Conservation (phyloP, 1,140 invertebrate genomes). For the Drosophila nebulosa region DNA sequence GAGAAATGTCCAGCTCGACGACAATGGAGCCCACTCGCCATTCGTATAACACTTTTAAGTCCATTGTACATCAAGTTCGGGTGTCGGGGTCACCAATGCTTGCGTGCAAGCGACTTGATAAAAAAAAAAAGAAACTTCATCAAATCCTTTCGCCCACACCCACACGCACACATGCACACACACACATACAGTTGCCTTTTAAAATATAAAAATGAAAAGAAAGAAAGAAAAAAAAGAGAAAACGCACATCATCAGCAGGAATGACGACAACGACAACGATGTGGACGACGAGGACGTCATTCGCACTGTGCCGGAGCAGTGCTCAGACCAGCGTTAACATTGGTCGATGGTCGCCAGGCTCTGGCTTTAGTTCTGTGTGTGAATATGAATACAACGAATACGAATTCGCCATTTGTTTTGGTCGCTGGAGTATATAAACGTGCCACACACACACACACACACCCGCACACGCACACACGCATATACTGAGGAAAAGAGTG, state of each 20-base stretch:
- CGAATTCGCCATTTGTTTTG: constrained; percentile 43
- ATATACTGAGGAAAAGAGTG: constrained; percentile 24
- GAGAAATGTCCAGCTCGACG: background rate
- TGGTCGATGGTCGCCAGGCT: constrained; percentile 9
- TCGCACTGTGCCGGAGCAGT: constrained; percentile 59
- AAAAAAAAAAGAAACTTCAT: constrained; percentile 7
- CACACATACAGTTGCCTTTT: constrained; percentile 33
- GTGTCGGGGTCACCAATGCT: constrained; percentile 20
- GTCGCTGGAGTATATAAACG: constrained; percentile 68
- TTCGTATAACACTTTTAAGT: background rate
- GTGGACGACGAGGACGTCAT: constrained; percentile 48
- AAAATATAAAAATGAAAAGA: constrained; percentile 34
- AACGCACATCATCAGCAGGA: constrained; percentile 39
- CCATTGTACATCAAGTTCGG: constrained; percentile 11
- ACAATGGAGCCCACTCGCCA: background rate
- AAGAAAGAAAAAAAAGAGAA: too few species aligned
- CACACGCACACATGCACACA: background rate
- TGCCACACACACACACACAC: constrained; percentile 23
- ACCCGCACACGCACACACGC: constrained; percentile 8
- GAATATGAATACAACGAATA: constrained; percentile 22
- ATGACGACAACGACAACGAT: background rate
- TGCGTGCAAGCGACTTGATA: constrained; percentile 48
- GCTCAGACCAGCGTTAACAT: constrained; percentile 21
- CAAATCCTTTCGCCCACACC: constrained; percentile 1
- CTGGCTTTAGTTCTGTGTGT: background rate